These are phyloP conservation scores for Harpalus rubripes DNA, from an alignment of 2,888 invertebrate species.

Conservation along the genomic window DNA sequence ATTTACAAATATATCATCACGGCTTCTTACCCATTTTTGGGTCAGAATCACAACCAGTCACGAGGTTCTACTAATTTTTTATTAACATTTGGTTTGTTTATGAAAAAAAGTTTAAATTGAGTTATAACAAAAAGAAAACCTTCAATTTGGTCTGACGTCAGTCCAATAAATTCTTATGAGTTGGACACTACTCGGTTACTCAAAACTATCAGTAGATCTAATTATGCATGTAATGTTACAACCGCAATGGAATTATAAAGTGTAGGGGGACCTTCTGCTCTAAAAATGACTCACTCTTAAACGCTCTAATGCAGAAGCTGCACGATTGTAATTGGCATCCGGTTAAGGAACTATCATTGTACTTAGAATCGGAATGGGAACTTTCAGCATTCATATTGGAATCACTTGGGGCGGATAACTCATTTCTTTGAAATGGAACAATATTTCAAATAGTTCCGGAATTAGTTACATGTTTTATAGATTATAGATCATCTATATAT, in stretches of 20 bases:
- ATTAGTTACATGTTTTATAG: background rate
- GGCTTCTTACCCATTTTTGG: too few species aligned
- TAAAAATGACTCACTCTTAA: conserved; percentile 31
- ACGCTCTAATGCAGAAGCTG: conserved; percentile 7
- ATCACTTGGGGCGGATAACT: background rate
- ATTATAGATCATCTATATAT: background rate
- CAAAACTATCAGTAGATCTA: conserved; percentile 36
- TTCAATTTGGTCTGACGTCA: conserved; percentile 8
- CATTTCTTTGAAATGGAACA: background rate
- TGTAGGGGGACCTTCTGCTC: conserved; percentile 4
- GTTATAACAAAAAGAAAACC: background rate
- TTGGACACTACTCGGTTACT: conserved; percentile 5
- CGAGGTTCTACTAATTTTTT: too few species aligned
- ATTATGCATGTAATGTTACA: conserved; percentile 24
- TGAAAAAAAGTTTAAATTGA: background rate
- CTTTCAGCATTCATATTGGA: background rate
- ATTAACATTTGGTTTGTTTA: too few species aligned
- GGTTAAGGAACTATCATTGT: conserved; percentile 26
- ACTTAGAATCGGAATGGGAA: conserved; percentile 24
- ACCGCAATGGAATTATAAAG: conserved; percentile 23
- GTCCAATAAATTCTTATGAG: conserved; percentile 17
- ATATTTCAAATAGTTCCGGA: background rate
- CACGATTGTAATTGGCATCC: conserved; percentile 23
- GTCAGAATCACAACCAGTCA: too few species aligned
- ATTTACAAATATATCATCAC: too few species aligned